These are phyloP conservation scores for Nymphalis io DNA, from an alignment of 1,140 invertebrate genomes.

Conservation along the genomic window DNA sequence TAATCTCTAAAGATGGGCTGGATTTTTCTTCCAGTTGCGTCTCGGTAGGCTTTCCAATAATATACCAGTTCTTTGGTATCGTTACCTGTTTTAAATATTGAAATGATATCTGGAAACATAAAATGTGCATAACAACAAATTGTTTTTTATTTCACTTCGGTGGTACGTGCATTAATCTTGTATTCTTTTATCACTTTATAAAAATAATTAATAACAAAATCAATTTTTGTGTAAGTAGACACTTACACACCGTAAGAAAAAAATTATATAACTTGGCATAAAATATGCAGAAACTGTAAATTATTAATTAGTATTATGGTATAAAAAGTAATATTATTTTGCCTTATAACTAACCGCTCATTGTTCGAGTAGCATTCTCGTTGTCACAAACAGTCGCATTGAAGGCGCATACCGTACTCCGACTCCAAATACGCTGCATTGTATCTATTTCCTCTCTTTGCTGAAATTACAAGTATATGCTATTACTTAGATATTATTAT, in stretches of 20 bases:
- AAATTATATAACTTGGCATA: no score
- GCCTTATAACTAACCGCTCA: slow-evolving; percentile 59
- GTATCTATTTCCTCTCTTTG: slow-evolving; percentile 72
- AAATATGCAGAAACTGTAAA: no score
- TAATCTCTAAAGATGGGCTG: slow-evolving; percentile 82
- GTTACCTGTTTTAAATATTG: slow-evolving; percentile 68
- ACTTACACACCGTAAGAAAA: no score
- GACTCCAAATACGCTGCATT: slow-evolving; percentile 73
- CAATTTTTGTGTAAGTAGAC: no score
- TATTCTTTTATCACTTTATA: no score
- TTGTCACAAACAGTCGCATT: slow-evolving; percentile 54
- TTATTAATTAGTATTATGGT: no score
- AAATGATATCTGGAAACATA: slow-evolving; percentile 64
- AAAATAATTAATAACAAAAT: no score
- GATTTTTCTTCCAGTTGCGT: slow-evolving; percentile 82
- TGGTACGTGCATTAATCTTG: no score
- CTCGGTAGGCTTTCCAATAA: slow-evolving; percentile 84
- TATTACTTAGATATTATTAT: not conserved
- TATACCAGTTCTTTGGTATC: slow-evolving; percentile 80
- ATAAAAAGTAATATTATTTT: not conserved
- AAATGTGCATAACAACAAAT: no score
- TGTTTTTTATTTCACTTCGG: no score
- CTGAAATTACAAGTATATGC: slow-evolving; percentile 35
- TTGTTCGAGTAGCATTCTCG: slow-evolving; percentile 57
- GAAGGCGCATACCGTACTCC: slow-evolving; percentile 65